Base-by-base conservation (phyloP, 53 echinoderm and acorn worm genomes). In the Paelopatides confundens region DNA sequence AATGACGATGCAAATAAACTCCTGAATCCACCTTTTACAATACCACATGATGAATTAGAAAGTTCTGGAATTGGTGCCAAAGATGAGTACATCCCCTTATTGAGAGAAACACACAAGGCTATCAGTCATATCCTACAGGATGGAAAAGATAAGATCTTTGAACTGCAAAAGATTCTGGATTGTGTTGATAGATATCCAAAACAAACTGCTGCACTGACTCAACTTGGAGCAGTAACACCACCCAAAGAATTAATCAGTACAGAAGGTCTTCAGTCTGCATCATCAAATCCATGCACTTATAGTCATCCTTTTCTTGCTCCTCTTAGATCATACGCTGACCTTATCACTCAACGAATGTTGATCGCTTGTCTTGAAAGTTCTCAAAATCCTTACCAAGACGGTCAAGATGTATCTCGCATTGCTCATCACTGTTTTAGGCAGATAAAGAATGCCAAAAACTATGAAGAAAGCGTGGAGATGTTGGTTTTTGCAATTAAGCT, bases 341-440 rank as follows among this genome's bases (percentile, higher is more conserved):
- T 97, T 10, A 89, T 97, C 2, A 94, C 93, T 26, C 97, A 95
- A 47, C 89, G 97, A 29, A 88, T 97, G 88, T 67, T 97, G 27
- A 82, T 83, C 0, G 82, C 92, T 9, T 65, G 67, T 5, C 29
- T 95, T 9, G 87, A 92, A 14, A 17, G 86, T 30, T 35, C 65
- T 26, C 82, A 62, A 26, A 66, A 82, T 35, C 95, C 97, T 9
- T 97, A 97, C 76, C 63, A 76, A 0, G 3, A 85, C 32, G 74
- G 53, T n/a, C 24, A 74, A 33, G 93, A 97, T 37, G 66, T 97
- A 34, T 90, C 92, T 21, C 64, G 92, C n/a, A 89, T 97, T 2
- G 88, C 95, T 48, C 92, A 93, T 51, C 91, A 91, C 69, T 95
- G 93, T 86, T 90, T 89, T 31, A 86, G 87, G 36, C 92, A 95